Evolutionary conservation across 2,888 invertebrate species (phyloP).

Genomic region (Cyclophora albipunctata): DNA sequence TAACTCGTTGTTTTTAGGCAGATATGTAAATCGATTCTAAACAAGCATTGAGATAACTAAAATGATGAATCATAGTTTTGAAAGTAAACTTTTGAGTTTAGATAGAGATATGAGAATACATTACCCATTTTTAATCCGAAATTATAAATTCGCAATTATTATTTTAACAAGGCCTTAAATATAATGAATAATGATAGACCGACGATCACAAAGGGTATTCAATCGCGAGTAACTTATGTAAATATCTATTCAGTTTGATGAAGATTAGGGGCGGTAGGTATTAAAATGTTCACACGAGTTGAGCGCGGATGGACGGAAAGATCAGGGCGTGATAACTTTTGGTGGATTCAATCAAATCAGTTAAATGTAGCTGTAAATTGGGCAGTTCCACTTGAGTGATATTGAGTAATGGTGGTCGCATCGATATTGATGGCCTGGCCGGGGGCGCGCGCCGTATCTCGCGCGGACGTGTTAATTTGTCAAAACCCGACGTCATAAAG

Average conservation of each 20-base stretch:
- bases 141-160: no score
- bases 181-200: no score
- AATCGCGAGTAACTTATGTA: no score
- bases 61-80: no score
- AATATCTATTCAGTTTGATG: no score
- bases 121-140: no score
- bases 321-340: slow-evolving; percentile 49
- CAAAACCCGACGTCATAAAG: slow-evolving; percentile 58
- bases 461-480: slow-evolving; percentile 62
- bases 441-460: slow-evolving; percentile 48
- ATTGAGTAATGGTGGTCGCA: slow-evolving; percentile 65
- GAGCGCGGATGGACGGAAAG: slow-evolving; percentile 21
- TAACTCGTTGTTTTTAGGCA: neutral
- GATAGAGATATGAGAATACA: no score
- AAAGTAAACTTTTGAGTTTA: no score
- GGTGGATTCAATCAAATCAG: slow-evolving; percentile 67
- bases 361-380: slow-evolving; percentile 73
- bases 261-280: slow-evolving; percentile 1
- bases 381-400: slow-evolving; percentile 69
- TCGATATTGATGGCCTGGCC: slow-evolving; percentile 60
- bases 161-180: no score
- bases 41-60: no score
- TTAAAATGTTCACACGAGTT: slow-evolving; percentile 17
- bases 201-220: no score
- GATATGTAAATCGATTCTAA: no score